Conservation (phyloP, 2,888 invertebrate genomes). For the Caenorhabditis afra region DNA sequence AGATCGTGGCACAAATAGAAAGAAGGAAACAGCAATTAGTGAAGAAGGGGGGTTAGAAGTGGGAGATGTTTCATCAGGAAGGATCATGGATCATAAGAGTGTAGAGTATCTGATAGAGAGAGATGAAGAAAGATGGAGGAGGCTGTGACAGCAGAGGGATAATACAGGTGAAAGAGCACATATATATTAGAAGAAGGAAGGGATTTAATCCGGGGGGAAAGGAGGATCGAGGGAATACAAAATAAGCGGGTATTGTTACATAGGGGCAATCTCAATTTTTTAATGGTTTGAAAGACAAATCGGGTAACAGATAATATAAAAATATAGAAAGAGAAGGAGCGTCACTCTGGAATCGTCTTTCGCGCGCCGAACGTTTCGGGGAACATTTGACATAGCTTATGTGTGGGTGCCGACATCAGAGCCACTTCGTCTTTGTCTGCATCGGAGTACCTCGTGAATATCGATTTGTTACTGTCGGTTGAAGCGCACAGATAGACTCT, state of each 20-base stretch:
- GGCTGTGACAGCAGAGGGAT: slow-evolving; percentile 1
- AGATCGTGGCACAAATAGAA: slow-evolving; percentile 57
- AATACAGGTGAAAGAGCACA: slow-evolving; percentile 1
- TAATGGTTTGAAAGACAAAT: neutral
- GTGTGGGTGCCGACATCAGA: slow-evolving; percentile 22
- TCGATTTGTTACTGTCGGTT: slow-evolving; percentile 12
- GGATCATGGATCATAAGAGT: slow-evolving; percentile 18
- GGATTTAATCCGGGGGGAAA: slow-evolving; percentile 8
- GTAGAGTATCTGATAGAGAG: slow-evolving; percentile 27
- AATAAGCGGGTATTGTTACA: slow-evolving; percentile 27
- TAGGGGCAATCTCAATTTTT: slow-evolving; percentile 14
- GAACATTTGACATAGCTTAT: slow-evolving; percentile 22
- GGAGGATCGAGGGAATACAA: neutral
- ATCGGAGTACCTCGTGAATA: slow-evolving; percentile 38
- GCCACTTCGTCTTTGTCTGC: slow-evolving; percentile 16
- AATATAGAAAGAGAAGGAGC: slow-evolving; percentile 2
- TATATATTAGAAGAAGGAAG: neutral
- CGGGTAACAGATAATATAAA: neutral
- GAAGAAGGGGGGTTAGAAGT: neutral
- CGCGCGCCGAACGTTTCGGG: slow-evolving; percentile 13
- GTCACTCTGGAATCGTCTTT: neutral
- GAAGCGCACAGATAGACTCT: slow-evolving; percentile 14
- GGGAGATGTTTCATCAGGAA: slow-evolving; percentile 8
- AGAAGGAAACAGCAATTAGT: slow-evolving; percentile 18
- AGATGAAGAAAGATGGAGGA: slow-evolving; percentile 13